Conservation (phyloP, 2,888 invertebrate species). For the Cephus spinipes region DNA sequence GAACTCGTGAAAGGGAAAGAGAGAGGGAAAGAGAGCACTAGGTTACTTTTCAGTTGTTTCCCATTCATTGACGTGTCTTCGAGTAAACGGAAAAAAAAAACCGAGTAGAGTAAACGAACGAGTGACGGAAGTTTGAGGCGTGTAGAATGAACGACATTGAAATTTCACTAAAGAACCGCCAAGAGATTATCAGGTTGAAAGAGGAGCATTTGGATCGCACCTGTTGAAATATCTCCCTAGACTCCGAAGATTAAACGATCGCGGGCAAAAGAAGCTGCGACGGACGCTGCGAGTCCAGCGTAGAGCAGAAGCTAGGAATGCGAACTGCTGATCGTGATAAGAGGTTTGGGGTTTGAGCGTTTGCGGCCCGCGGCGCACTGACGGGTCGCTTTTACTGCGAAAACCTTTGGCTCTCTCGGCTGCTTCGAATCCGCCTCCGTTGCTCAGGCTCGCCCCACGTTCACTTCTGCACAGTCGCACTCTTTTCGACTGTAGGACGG, state of each 20-base stretch:
- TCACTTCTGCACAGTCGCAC: constrained; percentile 6
- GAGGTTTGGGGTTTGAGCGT: neutral
- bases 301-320: neutral
- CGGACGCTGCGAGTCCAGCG: neutral
- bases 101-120: neutral
- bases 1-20: neutral
- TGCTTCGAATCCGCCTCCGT: neutral
- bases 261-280: neutral
- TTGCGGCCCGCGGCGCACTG: constrained; percentile 6
- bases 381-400: neutral
- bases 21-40: neutral
- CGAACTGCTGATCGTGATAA: neutral
- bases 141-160: neutral
- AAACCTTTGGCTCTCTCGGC: neutral
- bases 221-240: neutral
- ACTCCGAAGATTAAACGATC: too few relatives aligned
- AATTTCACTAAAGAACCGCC: neutral
- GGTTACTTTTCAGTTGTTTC: neutral
- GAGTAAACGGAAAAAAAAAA: too few relatives aligned
- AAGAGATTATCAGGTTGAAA: neutral
- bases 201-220: neutral
- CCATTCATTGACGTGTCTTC: neutral
- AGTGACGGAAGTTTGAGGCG: too few relatives aligned
- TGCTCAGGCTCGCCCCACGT: neutral
- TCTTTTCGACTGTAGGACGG: neutral